Evolutionary conservation across 2,113 vertebrate species (phyloP).

Genomic region (Agelaius phoeniceus): DNA sequence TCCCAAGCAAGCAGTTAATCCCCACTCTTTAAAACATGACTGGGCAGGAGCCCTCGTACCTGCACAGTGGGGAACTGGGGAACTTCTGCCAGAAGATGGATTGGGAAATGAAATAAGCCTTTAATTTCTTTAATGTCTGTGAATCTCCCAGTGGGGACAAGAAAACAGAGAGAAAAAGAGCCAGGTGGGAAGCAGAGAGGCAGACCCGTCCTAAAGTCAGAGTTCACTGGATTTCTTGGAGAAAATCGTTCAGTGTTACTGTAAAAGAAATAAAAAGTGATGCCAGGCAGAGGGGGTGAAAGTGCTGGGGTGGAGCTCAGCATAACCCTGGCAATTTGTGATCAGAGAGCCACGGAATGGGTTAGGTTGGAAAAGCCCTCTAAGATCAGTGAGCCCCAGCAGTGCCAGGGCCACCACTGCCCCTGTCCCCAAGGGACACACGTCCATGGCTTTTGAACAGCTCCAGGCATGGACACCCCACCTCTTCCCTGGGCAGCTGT

Average conservation of each 20-base stretch:
- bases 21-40: constrained; percentile 35
- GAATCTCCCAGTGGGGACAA: neutral
- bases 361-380: neutral
- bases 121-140: constrained; percentile 26
- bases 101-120: constrained; percentile 31
- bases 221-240: neutral
- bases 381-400: neutral
- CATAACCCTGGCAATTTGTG: neutral
- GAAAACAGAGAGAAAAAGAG: neutral
- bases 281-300: neutral
- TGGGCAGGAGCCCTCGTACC: constrained; percentile 10
- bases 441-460: fast-evolving
- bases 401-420: neutral
- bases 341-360: neutral
- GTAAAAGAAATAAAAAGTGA: neutral
- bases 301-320: neutral
- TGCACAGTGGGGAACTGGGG: neutral
- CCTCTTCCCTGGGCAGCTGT: neutral
- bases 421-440: neutral
- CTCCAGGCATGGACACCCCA: neutral
- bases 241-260: neutral
- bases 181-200: neutral
- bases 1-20: constrained; percentile 50
- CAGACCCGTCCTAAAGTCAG: fast-evolving
- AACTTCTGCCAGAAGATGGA: constrained; percentile 26